phyloP scores from a whole-genome alignment of 2,113 vertebrate genomes.

The Coracopsis vasa region DNA sequence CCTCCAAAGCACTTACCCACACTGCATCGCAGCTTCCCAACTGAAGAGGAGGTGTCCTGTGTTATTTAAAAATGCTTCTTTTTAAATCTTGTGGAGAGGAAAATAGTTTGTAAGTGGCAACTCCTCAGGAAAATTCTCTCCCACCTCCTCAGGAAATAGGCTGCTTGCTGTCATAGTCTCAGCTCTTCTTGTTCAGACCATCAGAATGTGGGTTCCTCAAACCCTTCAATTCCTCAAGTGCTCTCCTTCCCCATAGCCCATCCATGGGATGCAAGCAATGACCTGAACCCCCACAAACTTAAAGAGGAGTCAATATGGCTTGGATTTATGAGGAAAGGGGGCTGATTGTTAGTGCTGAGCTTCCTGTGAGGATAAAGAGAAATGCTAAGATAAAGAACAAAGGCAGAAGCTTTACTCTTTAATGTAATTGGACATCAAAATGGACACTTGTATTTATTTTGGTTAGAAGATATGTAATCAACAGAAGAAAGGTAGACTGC shows the following conservation, averaged over 20 bases:
- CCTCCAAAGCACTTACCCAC: slow-evolving; percentile 27
- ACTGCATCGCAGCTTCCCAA: not conserved
- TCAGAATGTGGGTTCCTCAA: not conserved
- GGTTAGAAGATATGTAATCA: not conserved
- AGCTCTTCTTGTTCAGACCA: not conserved
- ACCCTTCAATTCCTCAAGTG: not conserved
- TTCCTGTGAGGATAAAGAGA: not conserved
- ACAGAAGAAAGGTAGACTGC: not conserved
- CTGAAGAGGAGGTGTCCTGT: slow-evolving; percentile 10
- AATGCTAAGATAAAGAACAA: not conserved
- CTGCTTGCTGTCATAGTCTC: not conserved
- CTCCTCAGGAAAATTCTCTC: slow-evolving; percentile 12
- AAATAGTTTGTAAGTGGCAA: slow-evolving; percentile 20
- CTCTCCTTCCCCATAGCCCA: not conserved
- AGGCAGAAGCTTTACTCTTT: not conserved
- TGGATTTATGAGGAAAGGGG: not conserved
- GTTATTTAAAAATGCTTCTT: slow-evolving; percentile 42
- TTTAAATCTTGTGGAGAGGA: slow-evolving; percentile 28
- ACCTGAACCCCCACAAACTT: not conserved
- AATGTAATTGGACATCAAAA: not conserved
- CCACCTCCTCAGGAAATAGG: not conserved
- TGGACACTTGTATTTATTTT: not conserved
- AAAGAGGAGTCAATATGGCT: not conserved
- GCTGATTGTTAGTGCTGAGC: not conserved
- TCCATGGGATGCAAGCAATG: not conserved